phyloP scores from a whole-genome alignment of 2,113 vertebrate species.

The Meriones unguiculatus region DNA sequence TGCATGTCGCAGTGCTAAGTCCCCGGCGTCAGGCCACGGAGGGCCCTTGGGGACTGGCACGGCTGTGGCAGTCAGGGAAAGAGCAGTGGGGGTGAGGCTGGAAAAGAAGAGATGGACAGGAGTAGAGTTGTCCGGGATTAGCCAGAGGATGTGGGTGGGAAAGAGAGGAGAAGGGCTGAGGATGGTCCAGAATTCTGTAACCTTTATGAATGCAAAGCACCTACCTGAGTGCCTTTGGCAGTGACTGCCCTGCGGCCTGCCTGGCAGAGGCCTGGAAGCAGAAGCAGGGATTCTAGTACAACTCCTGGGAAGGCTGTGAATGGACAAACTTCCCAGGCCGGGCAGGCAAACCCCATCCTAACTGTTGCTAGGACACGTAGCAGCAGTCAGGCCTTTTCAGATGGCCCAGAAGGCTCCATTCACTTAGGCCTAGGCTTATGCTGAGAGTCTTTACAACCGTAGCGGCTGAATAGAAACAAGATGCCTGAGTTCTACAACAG shows the following conservation, averaged over 20 bases:
- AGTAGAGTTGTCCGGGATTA: not conserved
- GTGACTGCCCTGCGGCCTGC: not conserved
- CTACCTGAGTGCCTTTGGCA: not conserved
- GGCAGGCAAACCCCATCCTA: not conserved
- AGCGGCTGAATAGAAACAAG: not conserved
- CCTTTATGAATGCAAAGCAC: not conserved
- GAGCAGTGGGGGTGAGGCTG: not conserved
- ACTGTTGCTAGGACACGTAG: not conserved
- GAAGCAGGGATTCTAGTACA: not conserved
- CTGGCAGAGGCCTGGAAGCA: not conserved
- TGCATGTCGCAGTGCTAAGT: fast-evolving
- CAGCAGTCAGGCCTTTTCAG: not conserved
- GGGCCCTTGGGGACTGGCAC: not conserved
- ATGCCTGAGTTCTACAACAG: not conserved
- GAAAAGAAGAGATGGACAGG: not conserved
- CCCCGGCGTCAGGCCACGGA: not conserved
- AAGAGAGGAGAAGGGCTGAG: not conserved
- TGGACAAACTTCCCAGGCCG: not conserved
- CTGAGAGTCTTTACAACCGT: not conserved
- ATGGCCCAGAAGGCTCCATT: too few relatives aligned
- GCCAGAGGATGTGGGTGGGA: not conserved
- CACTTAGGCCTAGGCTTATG: not conserved
- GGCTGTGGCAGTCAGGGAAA: not conserved
- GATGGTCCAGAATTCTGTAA: not conserved
- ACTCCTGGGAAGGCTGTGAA: not conserved